Base-by-base conservation (phyloP, 2,888 invertebrate species). In the Pelosia muscerda region DNA sequence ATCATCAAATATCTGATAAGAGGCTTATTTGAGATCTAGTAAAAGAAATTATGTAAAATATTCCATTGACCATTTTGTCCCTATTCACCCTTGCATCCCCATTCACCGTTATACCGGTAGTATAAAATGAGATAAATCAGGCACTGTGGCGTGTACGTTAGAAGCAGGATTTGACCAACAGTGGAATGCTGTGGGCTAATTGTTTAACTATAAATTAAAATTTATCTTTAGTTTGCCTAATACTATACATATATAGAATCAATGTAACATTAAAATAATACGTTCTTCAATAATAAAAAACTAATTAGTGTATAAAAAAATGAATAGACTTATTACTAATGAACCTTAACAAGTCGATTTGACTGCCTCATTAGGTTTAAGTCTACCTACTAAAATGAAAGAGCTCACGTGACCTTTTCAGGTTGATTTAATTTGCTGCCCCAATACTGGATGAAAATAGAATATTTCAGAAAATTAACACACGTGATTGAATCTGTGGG, bases 371-470 rank as follows among this genome's bases (percentile, higher is more conserved):
- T 58, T 65, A 53, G 15, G 49, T 61, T 49, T 38, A 25, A 28
- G 8, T 31, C 28, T 61, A 19, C 26, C 49, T 56, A 63, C 26
- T 23, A 34, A 38, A 62, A 56, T 58, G 34, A 22, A 25, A 53
- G 34, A 26, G 23, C 58, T 63, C 58, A 22, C 57, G n/a, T 63
- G 34, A 63, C 55, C 68, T 68, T 68, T 68, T 63, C 28, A 54
- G 59, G 26, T 63, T 63, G 54, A 38, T 54, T 59, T 65, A 60
- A 72, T 68, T 57, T 56, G 28, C 28, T 54, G 5, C n/a, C 31
- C 58, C 58, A 49, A 66, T 57, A 69, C 63, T 34, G 63, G 56
- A 63, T 71, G 61, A 57, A 72, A 78, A 69, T 63, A 69, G 26
- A 67, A 72, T 68, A 53, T 68, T 63, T 26, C 49, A 69, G 49